Evolutionary conservation across 2,888 invertebrate species (phyloP).

Genomic region (Synanthedon tipuliformis): DNA sequence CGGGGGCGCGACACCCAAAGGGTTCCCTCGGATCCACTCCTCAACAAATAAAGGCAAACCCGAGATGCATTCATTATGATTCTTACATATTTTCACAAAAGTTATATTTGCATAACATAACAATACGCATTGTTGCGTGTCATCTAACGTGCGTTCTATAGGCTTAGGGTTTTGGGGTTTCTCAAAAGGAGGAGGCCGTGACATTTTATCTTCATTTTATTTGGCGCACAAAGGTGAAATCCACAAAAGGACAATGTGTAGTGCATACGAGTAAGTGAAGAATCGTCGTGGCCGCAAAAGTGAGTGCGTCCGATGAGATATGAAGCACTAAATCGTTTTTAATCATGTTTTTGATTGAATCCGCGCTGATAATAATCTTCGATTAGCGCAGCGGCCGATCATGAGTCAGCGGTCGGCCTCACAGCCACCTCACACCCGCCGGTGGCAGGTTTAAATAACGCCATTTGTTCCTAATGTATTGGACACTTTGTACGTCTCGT

Average conservation of each 20-base stretch:
- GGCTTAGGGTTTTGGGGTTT: too few relatives aligned
- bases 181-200: too few relatives aligned
- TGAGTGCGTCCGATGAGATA: conserved; percentile 10
- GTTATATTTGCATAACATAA: too few relatives aligned
- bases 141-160: too few relatives aligned
- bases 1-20: conserved; percentile 27
- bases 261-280: too few relatives aligned
- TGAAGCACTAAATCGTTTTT: conserved; percentile 39
- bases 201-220: too few relatives aligned
- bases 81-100: too few relatives aligned
- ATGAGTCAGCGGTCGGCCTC: conserved; percentile 11
- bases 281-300: neutral
- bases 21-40: conserved; percentile 24
- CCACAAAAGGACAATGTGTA: too few relatives aligned
- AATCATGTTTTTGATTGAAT: conserved; percentile 59
- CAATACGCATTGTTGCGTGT: too few relatives aligned
- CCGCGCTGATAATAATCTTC: conserved; percentile 51
- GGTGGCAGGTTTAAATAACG: conserved; percentile 31
- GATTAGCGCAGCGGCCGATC: conserved; percentile 32
- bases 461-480: conserved; percentile 63
- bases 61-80: too few relatives aligned
- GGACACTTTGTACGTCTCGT: conserved; percentile 34
- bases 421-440: neutral
- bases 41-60: too few relatives aligned
- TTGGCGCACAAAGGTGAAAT: too few relatives aligned